Percentiles rank a stretch among this genome's conserved stretches.
Evolutionary conservation across 2,797 vertebrate genomes (phyloP).

Genomic region (Eospalax fontanierii): DNA sequence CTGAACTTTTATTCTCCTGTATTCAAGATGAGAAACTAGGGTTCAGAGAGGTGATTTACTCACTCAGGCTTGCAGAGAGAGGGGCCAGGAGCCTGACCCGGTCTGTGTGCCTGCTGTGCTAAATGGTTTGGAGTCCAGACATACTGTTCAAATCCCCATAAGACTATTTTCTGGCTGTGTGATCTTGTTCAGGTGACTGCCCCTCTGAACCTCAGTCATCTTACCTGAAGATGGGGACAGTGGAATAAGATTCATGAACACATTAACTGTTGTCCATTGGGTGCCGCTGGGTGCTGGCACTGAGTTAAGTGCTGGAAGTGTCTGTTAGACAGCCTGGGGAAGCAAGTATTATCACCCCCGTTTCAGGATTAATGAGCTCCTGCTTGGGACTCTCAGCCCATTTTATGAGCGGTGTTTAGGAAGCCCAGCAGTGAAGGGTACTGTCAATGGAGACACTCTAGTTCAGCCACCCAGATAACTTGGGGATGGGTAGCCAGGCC

Average conservation of each 20-base stretch:
- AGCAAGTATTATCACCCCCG: neutral
- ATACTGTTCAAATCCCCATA: neutral
- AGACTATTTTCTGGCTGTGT: neutral
- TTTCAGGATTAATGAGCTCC: neutral
- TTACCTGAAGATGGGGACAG: neutral
- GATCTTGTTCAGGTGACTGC: neutral
- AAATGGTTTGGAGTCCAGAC: neutral
- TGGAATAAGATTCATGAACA: neutral
- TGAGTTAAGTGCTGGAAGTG: neutral
- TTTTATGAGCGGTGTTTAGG: neutral
- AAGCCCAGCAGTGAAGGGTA: neutral
- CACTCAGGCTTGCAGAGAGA: neutral
- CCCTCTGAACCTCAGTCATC: neutral
- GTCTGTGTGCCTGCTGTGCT: neutral
- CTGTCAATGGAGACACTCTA: neutral
- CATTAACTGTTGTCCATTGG: neutral
- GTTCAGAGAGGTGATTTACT: neutral
- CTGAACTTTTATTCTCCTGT: neutral
- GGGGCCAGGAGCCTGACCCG: neutral
- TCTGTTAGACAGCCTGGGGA: neutral
- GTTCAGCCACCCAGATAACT: neutral
- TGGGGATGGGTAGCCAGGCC: too few species aligned
- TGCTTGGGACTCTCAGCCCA: neutral
- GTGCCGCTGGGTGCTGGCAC: neutral
- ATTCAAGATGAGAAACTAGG: conserved; percentile 4